Base-by-base conservation (phyloP, 2,797 vertebrate species). In the Lagocephalus sceleratus region DNA sequence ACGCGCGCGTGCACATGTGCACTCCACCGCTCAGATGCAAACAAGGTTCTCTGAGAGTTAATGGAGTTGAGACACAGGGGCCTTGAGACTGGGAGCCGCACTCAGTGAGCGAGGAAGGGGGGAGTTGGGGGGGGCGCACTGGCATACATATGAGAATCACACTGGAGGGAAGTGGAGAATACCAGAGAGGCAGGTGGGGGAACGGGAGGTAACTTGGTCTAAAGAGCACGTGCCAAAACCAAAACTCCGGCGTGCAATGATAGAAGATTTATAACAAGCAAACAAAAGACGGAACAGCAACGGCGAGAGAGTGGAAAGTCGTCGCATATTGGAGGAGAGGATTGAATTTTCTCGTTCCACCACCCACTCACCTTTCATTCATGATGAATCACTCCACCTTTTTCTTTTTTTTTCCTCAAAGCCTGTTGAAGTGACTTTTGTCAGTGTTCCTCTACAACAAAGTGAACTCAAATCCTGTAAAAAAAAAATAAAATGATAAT, bases 31-130 rank as follows among this genome's bases (percentile, higher is more conserved):
- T 66, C 35, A 29, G 62, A 68, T 23, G 11, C 65, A 73, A 71
- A 75, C 54, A 46, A 21, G 56, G 58, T 60, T 79, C 58, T 70
- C 54, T 51, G 49, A 63, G 65, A 79, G 72, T 68, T 75, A 79
- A 84, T 81, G 73, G 76, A 78, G 68, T 75, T 68, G 60, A 70
- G 73, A 68, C 63, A 54, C 38, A 45, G 54, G 69, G 55, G 68
- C 57, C 58, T 71, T 71, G 63, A 68, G 68, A 79, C 61, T 61
- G 35, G 42, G 53, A 60, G 51, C 54, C 39, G 56, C 53, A 67
- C 58, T 61, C 41, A 0, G 50, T 20, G 19, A 29, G 29, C n/a
- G 39, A 47, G 25, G 7, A 15, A 62, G 46, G 0, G 20, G 48
- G 44, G 47, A 16, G 12, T 32, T 11, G 17, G 21, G 45, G 48